Conservation (phyloP, 2,888 invertebrate genomes). For the Apamea anceps region DNA sequence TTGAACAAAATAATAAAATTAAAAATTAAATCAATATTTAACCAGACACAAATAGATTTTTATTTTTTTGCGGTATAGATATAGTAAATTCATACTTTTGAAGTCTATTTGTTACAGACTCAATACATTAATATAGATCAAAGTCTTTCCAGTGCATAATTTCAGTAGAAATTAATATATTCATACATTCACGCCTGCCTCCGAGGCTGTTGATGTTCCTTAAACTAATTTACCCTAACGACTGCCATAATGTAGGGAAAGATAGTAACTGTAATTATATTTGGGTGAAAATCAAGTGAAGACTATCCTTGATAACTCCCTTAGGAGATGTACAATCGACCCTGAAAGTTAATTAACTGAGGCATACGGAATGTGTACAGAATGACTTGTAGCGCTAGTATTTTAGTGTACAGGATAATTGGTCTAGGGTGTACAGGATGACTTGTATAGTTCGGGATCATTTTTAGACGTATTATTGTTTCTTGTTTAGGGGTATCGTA, state of each 20-base stretch:
- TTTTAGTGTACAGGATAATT: slow-evolving; percentile 32
- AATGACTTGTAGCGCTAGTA: slow-evolving; percentile 26
- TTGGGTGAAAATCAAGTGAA: slow-evolving; percentile 67
- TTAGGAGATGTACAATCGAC: slow-evolving; percentile 57
- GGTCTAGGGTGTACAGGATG: not conserved
- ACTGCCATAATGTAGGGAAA: slow-evolving; percentile 65
- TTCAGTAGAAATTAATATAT: slow-evolving; percentile 53
- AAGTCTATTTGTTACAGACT: not conserved
- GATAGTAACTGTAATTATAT: slow-evolving; percentile 70
- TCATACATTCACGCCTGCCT: slow-evolving; percentile 52
- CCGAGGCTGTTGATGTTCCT: slow-evolving; percentile 61
- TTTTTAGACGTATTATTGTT: not conserved
- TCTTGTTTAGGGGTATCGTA: too few species aligned
- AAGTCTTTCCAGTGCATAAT: slow-evolving; percentile 32
- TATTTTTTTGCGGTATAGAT: not conserved
- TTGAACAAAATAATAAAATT: not conserved
- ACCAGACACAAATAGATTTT: not conserved
- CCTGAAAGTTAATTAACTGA: slow-evolving; percentile 65
- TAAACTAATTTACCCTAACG: slow-evolving; percentile 72
- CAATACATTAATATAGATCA: slow-evolving; percentile 24
- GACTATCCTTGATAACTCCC: slow-evolving; percentile 61
- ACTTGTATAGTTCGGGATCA: not conserved
- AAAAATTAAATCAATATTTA: not conserved
- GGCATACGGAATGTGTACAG: slow-evolving; percentile 33
- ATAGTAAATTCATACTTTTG: not conserved